A percentile compares a stretch with the other conserved stretches of the same genome.
Conservation (phyloP, 2,888 invertebrate species). For the Drosophila villosipedis region DNA sequence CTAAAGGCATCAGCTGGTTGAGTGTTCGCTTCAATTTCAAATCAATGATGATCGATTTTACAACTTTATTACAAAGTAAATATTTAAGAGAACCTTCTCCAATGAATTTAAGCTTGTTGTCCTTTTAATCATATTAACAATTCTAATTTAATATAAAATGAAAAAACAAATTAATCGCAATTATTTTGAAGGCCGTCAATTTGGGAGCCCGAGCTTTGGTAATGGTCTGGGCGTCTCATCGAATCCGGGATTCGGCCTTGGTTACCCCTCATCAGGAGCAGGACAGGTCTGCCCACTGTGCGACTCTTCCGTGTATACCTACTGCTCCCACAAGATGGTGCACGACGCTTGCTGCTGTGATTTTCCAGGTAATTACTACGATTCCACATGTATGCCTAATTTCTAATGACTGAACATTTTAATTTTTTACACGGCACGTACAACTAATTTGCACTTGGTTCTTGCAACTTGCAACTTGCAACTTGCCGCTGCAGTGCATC, state of each 20-base stretch:
- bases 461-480: slow-evolving; percentile 59
- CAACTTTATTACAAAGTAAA: neutral
- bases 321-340: slow-evolving; percentile 90
- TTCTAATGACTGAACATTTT: neutral
- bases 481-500: slow-evolving; percentile 5
- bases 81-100: neutral
- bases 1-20: neutral
- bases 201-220: slow-evolving; percentile 52
- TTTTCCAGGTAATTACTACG: slow-evolving; percentile 71
- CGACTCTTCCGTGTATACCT: slow-evolving; percentile 91
- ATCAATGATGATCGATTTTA: neutral
- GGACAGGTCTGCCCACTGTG: slow-evolving; percentile 88
- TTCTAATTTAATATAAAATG: neutral
- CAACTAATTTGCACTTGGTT: slow-evolving; percentile 1
- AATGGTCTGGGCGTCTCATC: slow-evolving; percentile 37
- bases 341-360: slow-evolving; percentile 92
- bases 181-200: slow-evolving; percentile 47
- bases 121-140: neutral
- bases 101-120: neutral
- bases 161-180: neutral
- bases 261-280: slow-evolving; percentile 18
- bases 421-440: neutral
- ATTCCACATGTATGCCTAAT: neutral
- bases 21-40: neutral
- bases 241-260: slow-evolving; percentile 7